Evolutionary conservation across 2,888 invertebrate genomes (phyloP).

Genomic region (Tineola bisselliella): DNA sequence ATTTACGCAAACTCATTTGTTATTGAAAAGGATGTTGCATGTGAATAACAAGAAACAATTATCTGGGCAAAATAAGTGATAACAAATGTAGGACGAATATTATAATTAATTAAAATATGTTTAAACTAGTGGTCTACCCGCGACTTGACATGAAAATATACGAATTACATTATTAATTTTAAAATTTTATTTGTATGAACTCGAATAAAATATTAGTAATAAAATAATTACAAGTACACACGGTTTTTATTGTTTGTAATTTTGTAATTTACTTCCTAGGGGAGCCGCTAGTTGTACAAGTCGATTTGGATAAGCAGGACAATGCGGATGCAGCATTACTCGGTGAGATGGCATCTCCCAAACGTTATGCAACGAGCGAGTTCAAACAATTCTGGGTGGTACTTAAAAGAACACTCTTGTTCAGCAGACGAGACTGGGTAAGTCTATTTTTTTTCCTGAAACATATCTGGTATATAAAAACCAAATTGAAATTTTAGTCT

Average conservation of each 20-base stretch:
- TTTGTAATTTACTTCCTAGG: conserved; percentile 30
- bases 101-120: neutral
- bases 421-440: conserved; percentile 91
- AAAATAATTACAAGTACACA: too few species aligned
- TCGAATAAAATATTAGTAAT: too few species aligned
- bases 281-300: conserved; percentile 65
- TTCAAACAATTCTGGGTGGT: conserved; percentile 88
- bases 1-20: too few species aligned
- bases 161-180: too few species aligned
- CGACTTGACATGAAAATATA: too few species aligned
- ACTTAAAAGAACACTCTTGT: conserved; percentile 82
- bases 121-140: too few species aligned
- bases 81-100: neutral
- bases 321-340: conserved; percentile 78
- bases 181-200: too few species aligned
- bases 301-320: conserved; percentile 73
- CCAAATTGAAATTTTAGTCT: too few species aligned
- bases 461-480: too few species aligned
- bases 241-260: neutral
- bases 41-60: neutral
- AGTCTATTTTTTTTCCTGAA: conserved; percentile 27
- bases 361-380: conserved; percentile 85
- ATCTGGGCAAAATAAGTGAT: neutral
- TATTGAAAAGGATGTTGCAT: too few species aligned
- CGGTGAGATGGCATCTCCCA: conserved; percentile 71